Percentiles rank a stretch among this genome's conserved stretches.
Evolutionary conservation across 2,888 invertebrate species (phyloP).

Genomic region (Limnephilus marmoratus): DNA sequence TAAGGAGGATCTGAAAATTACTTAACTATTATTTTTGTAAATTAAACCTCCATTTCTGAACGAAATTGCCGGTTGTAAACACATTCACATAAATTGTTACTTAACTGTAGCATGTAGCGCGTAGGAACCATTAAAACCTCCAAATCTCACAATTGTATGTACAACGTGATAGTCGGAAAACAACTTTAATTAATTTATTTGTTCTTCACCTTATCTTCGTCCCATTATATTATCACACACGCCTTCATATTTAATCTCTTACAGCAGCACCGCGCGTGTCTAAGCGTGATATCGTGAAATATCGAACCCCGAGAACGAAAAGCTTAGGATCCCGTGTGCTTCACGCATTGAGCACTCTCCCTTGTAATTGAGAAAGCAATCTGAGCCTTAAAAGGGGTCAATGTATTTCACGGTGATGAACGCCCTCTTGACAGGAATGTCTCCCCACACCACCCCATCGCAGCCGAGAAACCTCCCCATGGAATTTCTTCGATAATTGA

Average conservation of each 20-base stretch:
- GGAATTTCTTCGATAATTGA: neutral
- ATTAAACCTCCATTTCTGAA: too few species aligned
- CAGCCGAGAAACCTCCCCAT: neutral
- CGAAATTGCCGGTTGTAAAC: too few species aligned
- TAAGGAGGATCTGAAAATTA: too few species aligned
- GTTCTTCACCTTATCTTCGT: neutral
- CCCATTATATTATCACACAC: neutral
- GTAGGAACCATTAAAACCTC: neutral
- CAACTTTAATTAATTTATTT: neutral
- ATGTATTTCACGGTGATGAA: neutral
- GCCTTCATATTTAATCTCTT: neutral
- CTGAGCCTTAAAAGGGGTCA: neutral
- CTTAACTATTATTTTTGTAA: too few species aligned
- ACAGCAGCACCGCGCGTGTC: neutral
- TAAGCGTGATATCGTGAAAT: neutral
- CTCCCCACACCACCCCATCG: too few species aligned
- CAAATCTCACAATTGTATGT: neutral
- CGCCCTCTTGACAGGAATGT: neutral
- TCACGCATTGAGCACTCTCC: neutral
- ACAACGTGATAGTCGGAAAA: neutral
- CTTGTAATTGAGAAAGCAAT: neutral
- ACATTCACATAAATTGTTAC: neutral
- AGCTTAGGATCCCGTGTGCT: neutral
- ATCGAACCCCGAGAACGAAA: neutral
- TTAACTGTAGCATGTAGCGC: neutral